Evolutionary conservation across 2,888 invertebrate genomes (phyloP).

Genomic region (Agrilus biguttatus): DNA sequence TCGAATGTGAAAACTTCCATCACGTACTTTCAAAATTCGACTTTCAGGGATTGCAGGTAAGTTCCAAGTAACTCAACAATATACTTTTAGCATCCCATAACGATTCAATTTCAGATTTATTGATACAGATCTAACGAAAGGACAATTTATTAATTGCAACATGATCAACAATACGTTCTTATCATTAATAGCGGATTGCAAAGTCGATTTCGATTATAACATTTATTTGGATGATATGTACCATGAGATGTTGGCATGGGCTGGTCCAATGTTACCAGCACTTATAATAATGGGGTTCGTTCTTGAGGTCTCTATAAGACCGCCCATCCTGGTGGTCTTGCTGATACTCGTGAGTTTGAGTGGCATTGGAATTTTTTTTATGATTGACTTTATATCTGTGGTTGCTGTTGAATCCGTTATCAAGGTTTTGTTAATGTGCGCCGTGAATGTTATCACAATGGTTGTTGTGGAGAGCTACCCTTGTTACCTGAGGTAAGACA

Average conservation of each 20-base stretch:
- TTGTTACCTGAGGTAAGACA: constrained; percentile 39
- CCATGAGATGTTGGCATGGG: constrained; percentile 26
- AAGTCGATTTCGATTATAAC: constrained; percentile 39
- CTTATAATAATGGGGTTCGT: constrained; percentile 29
- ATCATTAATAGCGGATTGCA: constrained; percentile 28
- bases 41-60: constrained; percentile 49
- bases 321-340: constrained; percentile 22
- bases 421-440: constrained; percentile 33
- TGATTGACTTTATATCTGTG: constrained; percentile 29
- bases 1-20: constrained; percentile 57
- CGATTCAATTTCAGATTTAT: constrained; percentile 38
- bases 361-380: constrained; percentile 38
- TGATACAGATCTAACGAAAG: constrained; percentile 47
- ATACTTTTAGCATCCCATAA: no score
- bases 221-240: constrained; percentile 38
- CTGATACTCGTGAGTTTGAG: constrained; percentile 31
- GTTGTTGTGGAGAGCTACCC: constrained; percentile 41
- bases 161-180: constrained; percentile 39
- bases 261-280: constrained; percentile 32
- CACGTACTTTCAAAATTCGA: constrained; percentile 46
- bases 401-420: constrained; percentile 29
- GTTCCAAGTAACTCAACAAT: neutral
- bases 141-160: constrained; percentile 45
- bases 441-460: constrained; percentile 35
- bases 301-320: constrained; percentile 21